Conservation (phyloP, 1,140 invertebrate genomes). For the Ostrea edulis region DNA sequence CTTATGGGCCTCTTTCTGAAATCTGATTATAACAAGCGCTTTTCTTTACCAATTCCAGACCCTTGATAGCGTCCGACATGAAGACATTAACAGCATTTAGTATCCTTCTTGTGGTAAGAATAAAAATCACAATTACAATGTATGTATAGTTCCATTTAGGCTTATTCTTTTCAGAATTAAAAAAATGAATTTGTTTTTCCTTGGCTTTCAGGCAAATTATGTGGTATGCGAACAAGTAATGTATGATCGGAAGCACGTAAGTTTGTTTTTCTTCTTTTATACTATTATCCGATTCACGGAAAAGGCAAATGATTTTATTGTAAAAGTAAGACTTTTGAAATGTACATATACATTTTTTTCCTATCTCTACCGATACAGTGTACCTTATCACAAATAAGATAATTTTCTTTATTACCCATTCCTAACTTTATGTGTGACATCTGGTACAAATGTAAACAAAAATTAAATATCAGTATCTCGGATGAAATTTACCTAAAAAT, state of each 20-base stretch:
- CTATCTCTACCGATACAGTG: neutral
- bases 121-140: too few species aligned
- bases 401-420: neutral
- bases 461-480: too few species aligned
- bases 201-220: neutral
- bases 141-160: too few species aligned
- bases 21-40: neutral
- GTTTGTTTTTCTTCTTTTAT: neutral
- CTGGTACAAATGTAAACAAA: too few species aligned
- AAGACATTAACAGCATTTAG: neutral
- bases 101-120: neutral
- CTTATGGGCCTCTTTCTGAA: neutral
- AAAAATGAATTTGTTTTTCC: neutral
- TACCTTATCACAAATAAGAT: neutral
- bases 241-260: slow-evolving; percentile 20
- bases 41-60: neutral
- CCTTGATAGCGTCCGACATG: neutral
- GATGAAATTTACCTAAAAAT: too few species aligned
- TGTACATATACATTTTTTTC: neutral
- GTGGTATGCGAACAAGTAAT: slow-evolving; percentile 9
- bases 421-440: too few species aligned
- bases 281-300: neutral
- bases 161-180: neutral
- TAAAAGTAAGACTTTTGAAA: neutral
- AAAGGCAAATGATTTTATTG: too few species aligned